Base-by-base conservation (phyloP, 2,888 invertebrate species). In the Ophion ventricosus region DNA sequence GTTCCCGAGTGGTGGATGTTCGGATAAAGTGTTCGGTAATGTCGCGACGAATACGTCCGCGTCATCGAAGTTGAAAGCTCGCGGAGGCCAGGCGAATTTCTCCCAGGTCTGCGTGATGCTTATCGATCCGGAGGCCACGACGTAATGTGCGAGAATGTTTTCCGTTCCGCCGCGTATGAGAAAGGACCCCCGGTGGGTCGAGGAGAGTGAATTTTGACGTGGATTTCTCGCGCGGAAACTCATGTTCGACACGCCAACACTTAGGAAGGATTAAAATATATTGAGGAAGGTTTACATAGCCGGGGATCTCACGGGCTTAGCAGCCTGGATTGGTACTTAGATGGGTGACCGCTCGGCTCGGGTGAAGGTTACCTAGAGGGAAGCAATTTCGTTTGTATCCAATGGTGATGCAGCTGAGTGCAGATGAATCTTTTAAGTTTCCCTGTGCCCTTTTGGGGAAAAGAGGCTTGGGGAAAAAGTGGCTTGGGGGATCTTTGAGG, bases 61-160 rank as follows among this genome's bases (percentile, higher is more conserved):
- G 29, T 76, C 67, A 77, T 79, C 75, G 70, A 82, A 84, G 70
- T 74, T 75, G 75, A 78, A 66, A 81, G 78, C 75, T 78, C 49
- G 57, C 49, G 56, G 59, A 61, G 76, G 43, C 59, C 73, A 35
- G 61, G 72, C 59, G 54, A 82, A 82, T 72, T 78, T 84, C 81
- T 61, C 43, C 59, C 29, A 59, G 77, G 35, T 73, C 63, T 73
- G 83, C 84, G 78, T 84, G 82, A 49, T 78, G 78, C 81, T 82
- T 82, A 84, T 84, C 84, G 81, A 84, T 84, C 84, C 75, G 74
- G 1, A 26, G 66, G n/a, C 78, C 49, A 70, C 63, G 25, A 56
- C 35, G 57, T 80, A 78, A 84, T 78, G 84, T 78, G 81, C 70
- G 78, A 81, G 81, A 84, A 81, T 70, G 78, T 74, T 84, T 75